Base-by-base conservation (phyloP, 2,113 vertebrate genomes). In the Phasianus colchicus region DNA sequence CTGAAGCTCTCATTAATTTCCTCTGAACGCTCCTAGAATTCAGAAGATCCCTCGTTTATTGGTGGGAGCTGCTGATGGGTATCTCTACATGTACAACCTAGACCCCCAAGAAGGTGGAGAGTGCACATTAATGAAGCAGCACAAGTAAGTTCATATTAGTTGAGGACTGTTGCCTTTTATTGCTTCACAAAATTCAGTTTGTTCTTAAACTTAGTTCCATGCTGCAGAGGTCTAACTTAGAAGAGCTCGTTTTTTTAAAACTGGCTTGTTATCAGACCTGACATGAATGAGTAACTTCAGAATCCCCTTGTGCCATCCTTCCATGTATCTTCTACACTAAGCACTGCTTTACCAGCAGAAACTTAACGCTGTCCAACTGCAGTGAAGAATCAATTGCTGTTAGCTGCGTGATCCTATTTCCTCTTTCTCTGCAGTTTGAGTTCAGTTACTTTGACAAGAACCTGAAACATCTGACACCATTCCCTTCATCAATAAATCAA, bases 31-130 rank as follows among this genome's bases (percentile, higher is more conserved):
- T 42, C 5, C n/a, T 87, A 99, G 99, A 90, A 99, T 99, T 95
- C 99, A 99, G 97, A 99, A 99, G 98, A 99, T 99, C 83, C 99
- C 99, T 40, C 98, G 99, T 36, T 97, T 99, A 75, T 90, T 99
- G 83, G 99, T 99, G 54, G 99, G 99, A 22, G 99, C 99, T 3
- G 98, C 99, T 3, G 99, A 99, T 22, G 99, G 99, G 3, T 99
- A 99, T 96, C 96, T 99, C 54, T 99, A 99, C 94, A 98, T 99
- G 96, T 99, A 99, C 97, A 99, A 99, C 97, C 96, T 99, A 91
- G 99, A 99, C 95, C 99, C 99, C 42, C 99, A 99, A 78, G 99
- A 99, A 48, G 99, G 99, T 7, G 99, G 99, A 13, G 99, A 99
- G 88, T 99, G 99, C 88, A 99, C 99, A 24, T 97, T 99, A 76